These are phyloP conservation scores for Tricholaema leucomelas DNA, from an alignment of 2,113 vertebrate genomes.

Conservation along the genomic window DNA sequence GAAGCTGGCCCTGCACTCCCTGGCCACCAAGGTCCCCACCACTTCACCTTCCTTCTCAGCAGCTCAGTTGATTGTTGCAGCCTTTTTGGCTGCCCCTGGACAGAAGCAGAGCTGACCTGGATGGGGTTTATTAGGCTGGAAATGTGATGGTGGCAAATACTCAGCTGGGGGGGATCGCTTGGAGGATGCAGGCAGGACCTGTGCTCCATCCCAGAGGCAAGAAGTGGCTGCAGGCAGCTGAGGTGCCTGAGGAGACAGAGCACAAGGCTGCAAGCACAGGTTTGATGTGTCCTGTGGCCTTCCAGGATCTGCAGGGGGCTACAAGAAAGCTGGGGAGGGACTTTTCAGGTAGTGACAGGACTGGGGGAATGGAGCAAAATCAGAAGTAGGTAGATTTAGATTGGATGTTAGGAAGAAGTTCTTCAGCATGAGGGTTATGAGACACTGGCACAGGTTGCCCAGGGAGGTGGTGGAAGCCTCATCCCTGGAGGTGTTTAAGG, in stretches of 20 bases:
- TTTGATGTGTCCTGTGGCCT: too few species aligned
- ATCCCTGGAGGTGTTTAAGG: too few species aligned
- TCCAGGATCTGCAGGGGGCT: too few species aligned
- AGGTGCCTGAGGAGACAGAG: not conserved
- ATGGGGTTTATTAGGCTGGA: not conserved
- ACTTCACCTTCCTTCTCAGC: not conserved
- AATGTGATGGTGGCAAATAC: not conserved
- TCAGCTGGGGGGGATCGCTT: not conserved
- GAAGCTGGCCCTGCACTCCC: not conserved
- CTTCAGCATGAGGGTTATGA: too few species aligned
- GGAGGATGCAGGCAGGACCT: not conserved
- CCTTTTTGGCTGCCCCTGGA: not conserved
- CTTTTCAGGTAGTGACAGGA: too few species aligned
- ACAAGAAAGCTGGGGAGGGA: too few species aligned
- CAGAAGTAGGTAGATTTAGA: too few species aligned
- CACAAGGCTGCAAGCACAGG: accelerated
- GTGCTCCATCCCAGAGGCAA: accelerated
- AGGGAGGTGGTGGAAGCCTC: too few species aligned
- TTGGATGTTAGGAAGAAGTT: too few species aligned
- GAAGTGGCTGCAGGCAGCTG: not conserved
- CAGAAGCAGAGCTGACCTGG: not conserved
- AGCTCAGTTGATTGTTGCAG: not conserved
- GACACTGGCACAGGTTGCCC: too few species aligned
- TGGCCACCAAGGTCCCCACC: not conserved
- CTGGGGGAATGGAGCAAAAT: too few species aligned